Evolutionary conservation across 1,140 invertebrate genomes (phyloP).

Genomic region (Formica selysi): DNA sequence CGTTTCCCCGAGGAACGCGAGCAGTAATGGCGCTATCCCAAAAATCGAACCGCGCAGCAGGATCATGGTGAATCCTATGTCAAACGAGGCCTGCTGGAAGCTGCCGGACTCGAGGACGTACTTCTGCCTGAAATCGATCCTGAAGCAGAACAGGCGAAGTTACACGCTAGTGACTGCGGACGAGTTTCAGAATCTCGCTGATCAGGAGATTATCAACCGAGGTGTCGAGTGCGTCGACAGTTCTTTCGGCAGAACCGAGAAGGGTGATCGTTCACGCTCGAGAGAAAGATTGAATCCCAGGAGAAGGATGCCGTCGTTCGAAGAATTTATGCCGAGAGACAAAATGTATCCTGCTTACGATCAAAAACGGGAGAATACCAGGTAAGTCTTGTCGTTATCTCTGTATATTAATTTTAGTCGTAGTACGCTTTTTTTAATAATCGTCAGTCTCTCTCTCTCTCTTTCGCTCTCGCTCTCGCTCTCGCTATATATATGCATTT

Average conservation of each 20-base stretch:
- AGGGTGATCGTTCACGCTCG: conserved; percentile 40
- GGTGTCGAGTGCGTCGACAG: background rate
- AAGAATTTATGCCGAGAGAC: background rate
- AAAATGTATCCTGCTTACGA: background rate
- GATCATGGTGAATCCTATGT: conserved; percentile 79
- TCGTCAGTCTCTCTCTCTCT: background rate
- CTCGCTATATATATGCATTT: background rate
- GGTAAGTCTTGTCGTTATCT: conserved; percentile 24
- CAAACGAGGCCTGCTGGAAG: conserved; percentile 69
- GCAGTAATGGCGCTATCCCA: conserved; percentile 77
- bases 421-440: background rate
- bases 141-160: conserved; percentile 82
- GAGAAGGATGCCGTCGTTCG: conserved; percentile 53
- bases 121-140: conserved; percentile 83
- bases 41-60: conserved; percentile 69
- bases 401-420: background rate
- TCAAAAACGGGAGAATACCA: conserved; percentile 52
- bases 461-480: too few species aligned
- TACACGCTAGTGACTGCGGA: conserved; percentile 82
- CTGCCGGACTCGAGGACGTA: conserved; percentile 81
- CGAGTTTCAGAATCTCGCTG: conserved; percentile 79
- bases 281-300: conserved; percentile 63
- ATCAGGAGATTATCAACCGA: background rate
- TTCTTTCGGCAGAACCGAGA: background rate
- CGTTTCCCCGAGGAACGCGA: conserved; percentile 32